A percentile compares a stretch with the other conserved stretches of the same genome.
phyloP scores from a whole-genome alignment of 1,140 invertebrate genomes.

The Aculops lycopersici region DNA sequence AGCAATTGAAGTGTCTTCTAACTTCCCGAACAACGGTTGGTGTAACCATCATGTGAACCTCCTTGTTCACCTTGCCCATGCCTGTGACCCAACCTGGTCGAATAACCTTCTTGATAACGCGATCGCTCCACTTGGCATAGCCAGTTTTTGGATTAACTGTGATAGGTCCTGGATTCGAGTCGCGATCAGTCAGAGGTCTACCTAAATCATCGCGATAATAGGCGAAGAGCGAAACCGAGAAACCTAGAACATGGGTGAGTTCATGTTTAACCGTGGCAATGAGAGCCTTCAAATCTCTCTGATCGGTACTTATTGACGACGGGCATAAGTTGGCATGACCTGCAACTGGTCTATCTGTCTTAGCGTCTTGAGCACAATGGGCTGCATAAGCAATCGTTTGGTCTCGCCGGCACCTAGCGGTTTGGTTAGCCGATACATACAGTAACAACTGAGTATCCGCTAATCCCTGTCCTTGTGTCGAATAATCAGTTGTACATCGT shows the following conservation, averaged over 20 bases:
- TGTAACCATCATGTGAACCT: constrained; percentile 63
- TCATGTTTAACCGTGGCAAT: constrained; percentile 94
- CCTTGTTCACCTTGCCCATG: constrained; percentile 32
- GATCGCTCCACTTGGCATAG: constrained; percentile 70
- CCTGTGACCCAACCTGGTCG: constrained; percentile 50
- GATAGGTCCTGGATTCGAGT: constrained; percentile 56
- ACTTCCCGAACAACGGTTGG: constrained; percentile 35
- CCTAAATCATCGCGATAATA: constrained; percentile 63
- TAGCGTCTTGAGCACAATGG: constrained; percentile 72
- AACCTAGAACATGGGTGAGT: constrained; percentile 80
- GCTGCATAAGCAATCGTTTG: constrained; percentile 85
- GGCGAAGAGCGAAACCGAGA: constrained; percentile 73
- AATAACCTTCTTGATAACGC: constrained; percentile 43
- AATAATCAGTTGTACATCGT: constrained; percentile 11
- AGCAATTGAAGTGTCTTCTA: constrained; percentile 60
- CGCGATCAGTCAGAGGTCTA: constrained; percentile 41
- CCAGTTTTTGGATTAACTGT: constrained; percentile 46
- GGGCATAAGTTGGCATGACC: constrained; percentile 95
- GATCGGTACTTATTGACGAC: constrained; percentile 61
- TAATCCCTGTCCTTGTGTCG: constrained; percentile 26
- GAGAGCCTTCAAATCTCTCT: constrained; percentile 61
- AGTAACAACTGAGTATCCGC: constrained; percentile 70
- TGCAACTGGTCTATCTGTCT: constrained; percentile 45
- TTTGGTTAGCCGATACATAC: constrained; percentile 75
- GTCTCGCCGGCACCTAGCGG: constrained; percentile 48